Evolutionary conservation across 2,888 invertebrate species (phyloP).

Genomic region (Sphaeridia pumilis): DNA sequence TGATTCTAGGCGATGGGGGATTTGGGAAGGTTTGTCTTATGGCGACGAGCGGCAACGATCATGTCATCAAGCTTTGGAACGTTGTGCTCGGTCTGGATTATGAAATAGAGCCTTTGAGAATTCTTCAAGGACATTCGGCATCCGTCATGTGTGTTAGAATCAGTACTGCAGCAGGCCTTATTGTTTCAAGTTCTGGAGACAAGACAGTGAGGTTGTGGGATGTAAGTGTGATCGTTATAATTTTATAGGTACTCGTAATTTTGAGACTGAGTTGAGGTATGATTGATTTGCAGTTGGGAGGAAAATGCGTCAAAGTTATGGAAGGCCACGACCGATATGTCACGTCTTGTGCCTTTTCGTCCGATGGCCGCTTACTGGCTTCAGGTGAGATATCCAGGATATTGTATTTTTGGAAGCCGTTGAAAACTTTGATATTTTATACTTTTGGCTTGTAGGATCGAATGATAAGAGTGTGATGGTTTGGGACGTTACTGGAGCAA

Average conservation of each 20-base stretch:
- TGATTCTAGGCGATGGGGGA: slow-evolving; percentile 44
- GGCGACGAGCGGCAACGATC: slow-evolving; percentile 59
- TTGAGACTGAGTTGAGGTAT: too few species aligned
- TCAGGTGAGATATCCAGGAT: too few species aligned
- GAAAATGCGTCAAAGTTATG: slow-evolving; percentile 48
- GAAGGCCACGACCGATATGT: slow-evolving; percentile 59
- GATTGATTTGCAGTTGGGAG: slow-evolving; percentile 38
- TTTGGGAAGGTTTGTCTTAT: slow-evolving; percentile 47
- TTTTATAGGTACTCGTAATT: too few species aligned
- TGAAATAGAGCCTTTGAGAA: slow-evolving; percentile 38
- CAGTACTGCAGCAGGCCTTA: slow-evolving; percentile 45
- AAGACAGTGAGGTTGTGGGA: slow-evolving; percentile 70
- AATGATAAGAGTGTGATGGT: slow-evolving; percentile 65
- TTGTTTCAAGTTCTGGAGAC: slow-evolving; percentile 63
- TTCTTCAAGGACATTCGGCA: slow-evolving; percentile 40
- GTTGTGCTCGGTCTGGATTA: slow-evolving; percentile 33
- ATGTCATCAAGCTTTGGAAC: slow-evolving; percentile 54
- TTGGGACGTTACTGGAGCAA: slow-evolving; percentile 55
- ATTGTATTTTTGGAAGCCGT: too few species aligned
- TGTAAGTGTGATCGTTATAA: slow-evolving; percentile 41
- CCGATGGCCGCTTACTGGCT: slow-evolving; percentile 52
- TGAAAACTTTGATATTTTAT: too few species aligned
- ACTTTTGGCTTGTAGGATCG: slow-evolving; percentile 49
- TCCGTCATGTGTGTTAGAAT: slow-evolving; percentile 52
- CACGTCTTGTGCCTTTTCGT: slow-evolving; percentile 62